Base-by-base conservation (phyloP, 2,797 vertebrate species). In the Siniperca obscura region DNA sequence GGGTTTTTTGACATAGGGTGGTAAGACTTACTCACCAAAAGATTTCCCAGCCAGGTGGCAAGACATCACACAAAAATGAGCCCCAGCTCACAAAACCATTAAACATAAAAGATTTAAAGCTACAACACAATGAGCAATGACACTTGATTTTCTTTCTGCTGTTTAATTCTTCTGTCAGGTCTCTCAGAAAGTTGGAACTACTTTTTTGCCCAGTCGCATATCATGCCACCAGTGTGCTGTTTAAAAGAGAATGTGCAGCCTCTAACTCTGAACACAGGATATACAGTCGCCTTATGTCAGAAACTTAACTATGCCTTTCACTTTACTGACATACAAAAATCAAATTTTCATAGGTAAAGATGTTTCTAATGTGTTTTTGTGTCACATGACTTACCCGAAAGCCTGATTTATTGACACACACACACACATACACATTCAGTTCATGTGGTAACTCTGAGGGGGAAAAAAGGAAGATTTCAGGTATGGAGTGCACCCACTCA, bases 401-500 rank as follows among this genome's bases (percentile, higher is more conserved):
- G 50, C 7, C 34, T 38, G 14, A 75, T 65, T 78, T 48, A 71
- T 6, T 48, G 19, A 61, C 56, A 27, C 46, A 53, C 46, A 53
- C 7, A 55, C 7, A 48, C 48, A 40, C 46, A 70, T 27, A 60
- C 13, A 42, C n/a, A 50, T 59, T 61, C 21, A 72, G 36, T 68
- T 74, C 76, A 82, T 84, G 76, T 76, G 74, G 30, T 72, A 55
- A 75, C 61, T 55, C 14, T 13, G 22, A 62, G 71, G 64, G 42
- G 34, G 74, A 42, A 60, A 61, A 88, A 73, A 48, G 44, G 53
- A 16, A 19, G 25, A 64, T 80, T 70, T 78, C 22, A 74, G 75
- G 62, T 77, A 74, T 19, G 64, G 75, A 85, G 79, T 44, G 44
- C 78, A 60, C 78, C 86, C 77, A 85, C 85, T 88, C 84, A 87